Base-by-base conservation (phyloP, 2,113 vertebrate species). In the Scytalopus superciliaris region DNA sequence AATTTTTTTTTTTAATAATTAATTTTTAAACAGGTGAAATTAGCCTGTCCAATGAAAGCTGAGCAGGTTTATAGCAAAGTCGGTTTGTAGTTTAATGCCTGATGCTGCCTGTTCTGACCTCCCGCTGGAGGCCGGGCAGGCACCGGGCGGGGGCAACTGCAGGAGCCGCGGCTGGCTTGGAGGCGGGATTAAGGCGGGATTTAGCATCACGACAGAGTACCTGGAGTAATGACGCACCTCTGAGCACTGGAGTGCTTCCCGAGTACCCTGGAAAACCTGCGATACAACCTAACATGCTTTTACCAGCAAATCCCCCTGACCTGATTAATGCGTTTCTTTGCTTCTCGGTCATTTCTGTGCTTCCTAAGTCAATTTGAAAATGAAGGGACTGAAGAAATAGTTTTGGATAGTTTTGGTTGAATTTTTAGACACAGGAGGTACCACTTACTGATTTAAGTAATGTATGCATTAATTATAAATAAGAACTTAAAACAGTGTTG, bases 121-220 rank as follows among this genome's bases (percentile, higher is more conserved):
- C 67, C 17, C 0, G n/a, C n/a, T n/a, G n/a, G n/a, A n/a, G n/a
- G n/a, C n/a, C n/a, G n/a, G n/a, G n/a, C n/a, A 57, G 39, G 35
- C 63, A 22, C 27, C 9, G 7, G 28, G 33, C 24, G 67, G n/a
- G n/a, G n/a, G n/a, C n/a, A n/a, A n/a, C n/a, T n/a, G n/a, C n/a
- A n/a, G n/a, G n/a, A n/a, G n/a, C n/a, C n/a, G n/a, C n/a, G n/a
- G n/a, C n/a, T n/a, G n/a, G n/a, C n/a, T n/a, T n/a, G n/a, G n/a
- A n/a, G n/a, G n/a, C 0, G 1, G 3, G 14, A 9, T 39, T 42
- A 12, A 19, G 19, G 16, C 11, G 1, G 31, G 11, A 50, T 30
- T 44, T 33, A 42, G 9, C 19, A 39, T 22, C 33, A 14, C n/a
- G 23, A 12, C 5, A 2, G 27, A 35, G 14, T 23, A n/a, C 31